A percentile compares a stretch with the other conserved stretches of the same genome.
These are phyloP conservation scores for Gnathonemus longibarbis DNA, from an alignment of 2,113 vertebrate species.

Conservation along the genomic window DNA sequence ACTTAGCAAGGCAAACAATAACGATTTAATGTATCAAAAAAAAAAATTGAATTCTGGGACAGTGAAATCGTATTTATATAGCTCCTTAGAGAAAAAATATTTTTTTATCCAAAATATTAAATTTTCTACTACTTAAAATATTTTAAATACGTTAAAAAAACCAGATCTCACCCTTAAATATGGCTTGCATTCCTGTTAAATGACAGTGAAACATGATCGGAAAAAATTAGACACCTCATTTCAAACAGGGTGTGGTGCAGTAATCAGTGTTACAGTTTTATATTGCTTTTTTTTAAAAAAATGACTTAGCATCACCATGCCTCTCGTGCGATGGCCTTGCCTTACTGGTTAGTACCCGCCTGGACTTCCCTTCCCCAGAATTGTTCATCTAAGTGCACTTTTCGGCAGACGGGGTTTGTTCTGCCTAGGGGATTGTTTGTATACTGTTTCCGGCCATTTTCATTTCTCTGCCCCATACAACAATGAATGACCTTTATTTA, in stretches of 20 bases:
- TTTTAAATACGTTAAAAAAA: background rate
- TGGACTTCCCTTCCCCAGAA: background rate
- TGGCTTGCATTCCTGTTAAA: constrained; percentile 2
- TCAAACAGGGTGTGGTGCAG: background rate
- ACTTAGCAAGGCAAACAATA: background rate
- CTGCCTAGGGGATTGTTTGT: background rate
- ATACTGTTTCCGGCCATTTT: background rate
- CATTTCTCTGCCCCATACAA: background rate
- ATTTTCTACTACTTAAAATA: constrained; percentile 5
- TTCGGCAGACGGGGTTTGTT: background rate
- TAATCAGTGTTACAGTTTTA: background rate
- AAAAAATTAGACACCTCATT: constrained; percentile 1
- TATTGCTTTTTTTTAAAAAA: background rate
- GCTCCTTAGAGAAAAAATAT: background rate
- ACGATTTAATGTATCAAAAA: background rate
- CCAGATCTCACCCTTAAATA: background rate
- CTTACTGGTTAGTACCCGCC: background rate
- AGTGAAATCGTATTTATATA: background rate
- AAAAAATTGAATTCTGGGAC: background rate
- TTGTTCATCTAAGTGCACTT: background rate
- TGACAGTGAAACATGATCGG: background rate
- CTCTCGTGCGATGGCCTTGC: background rate
- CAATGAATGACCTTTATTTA: background rate
- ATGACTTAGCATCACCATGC: background rate
- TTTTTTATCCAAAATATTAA: background rate